Evolutionary conservation across 2,113 vertebrate genomes (phyloP).

Genomic region (Hydrochoerus hydrochaeris): DNA sequence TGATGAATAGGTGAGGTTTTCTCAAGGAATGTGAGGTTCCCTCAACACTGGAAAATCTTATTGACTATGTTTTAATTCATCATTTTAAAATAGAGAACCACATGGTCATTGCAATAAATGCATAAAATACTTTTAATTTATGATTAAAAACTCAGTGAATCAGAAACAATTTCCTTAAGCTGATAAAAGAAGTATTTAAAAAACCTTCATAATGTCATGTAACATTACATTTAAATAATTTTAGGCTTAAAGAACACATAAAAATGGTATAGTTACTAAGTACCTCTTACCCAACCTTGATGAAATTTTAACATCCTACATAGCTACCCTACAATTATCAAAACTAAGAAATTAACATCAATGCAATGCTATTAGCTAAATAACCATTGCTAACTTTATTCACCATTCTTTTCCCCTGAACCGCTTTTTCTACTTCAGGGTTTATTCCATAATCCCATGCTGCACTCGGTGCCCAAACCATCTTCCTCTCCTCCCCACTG

Average conservation of each 20-base stretch:
- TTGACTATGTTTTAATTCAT: not conserved
- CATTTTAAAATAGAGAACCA: constrained; percentile 11
- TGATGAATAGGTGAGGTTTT: not conserved
- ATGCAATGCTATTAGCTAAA: not conserved
- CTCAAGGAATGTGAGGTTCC: not conserved
- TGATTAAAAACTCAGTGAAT: not conserved
- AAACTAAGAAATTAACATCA: not conserved
- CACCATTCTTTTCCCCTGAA: not conserved
- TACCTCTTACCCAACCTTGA: not conserved
- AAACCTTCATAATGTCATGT: not conserved
- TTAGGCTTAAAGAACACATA: not conserved
- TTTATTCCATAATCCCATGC: accelerated
- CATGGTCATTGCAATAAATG: not conserved
- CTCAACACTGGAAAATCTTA: not conserved
- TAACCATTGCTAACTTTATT: not conserved
- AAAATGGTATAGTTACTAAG: not conserved
- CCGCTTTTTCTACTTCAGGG: not conserved
- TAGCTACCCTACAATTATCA: not conserved
- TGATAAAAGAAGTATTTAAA: not conserved
- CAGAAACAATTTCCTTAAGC: not conserved
- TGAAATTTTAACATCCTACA: not conserved
- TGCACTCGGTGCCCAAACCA: not conserved
- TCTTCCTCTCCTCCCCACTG: not conserved
- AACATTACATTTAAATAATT: not conserved
- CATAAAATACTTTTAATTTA: not conserved